Evolutionary conservation across 1,140 invertebrate genomes (phyloP).

Genomic region (Aphidius ervi): DNA sequence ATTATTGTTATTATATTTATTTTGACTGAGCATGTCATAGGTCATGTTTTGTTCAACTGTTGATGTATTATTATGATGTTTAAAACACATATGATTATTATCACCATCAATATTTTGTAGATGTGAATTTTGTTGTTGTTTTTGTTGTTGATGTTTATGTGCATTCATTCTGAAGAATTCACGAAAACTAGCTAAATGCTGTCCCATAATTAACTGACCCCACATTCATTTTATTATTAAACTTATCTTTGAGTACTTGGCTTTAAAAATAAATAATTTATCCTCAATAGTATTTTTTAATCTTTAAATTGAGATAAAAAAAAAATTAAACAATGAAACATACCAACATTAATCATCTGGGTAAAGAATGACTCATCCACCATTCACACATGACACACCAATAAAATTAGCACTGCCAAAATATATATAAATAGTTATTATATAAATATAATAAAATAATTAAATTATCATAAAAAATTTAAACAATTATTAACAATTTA

Average conservation of each 20-base stretch:
- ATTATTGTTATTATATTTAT: slow-evolving; percentile 27
- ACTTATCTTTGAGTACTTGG: not conserved
- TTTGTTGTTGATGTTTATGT: slow-evolving; percentile 33
- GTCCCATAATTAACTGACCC: slow-evolving; percentile 48
- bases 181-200: slow-evolving; percentile 53
- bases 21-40: slow-evolving; percentile 35
- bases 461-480: no score
- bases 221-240: slow-evolving; percentile 45
- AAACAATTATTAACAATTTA: no score
- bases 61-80: slow-evolving; percentile 5
- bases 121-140: slow-evolving; percentile 20
- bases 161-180: slow-evolving; percentile 50
- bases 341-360: no score
- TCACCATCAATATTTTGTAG: not conserved
- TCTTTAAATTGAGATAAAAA: not conserved
- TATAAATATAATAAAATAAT: no score
- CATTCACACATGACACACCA: no score
- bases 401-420: no score
- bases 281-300: not conserved
- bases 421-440: no score
- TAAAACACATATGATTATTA: not conserved
- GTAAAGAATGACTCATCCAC: no score
- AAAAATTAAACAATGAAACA: not conserved
- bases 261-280: no score
- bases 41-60: not conserved